These are phyloP conservation scores for Tor tambroides DNA, from an alignment of 2,113 vertebrate genomes.

Conservation along the genomic window DNA sequence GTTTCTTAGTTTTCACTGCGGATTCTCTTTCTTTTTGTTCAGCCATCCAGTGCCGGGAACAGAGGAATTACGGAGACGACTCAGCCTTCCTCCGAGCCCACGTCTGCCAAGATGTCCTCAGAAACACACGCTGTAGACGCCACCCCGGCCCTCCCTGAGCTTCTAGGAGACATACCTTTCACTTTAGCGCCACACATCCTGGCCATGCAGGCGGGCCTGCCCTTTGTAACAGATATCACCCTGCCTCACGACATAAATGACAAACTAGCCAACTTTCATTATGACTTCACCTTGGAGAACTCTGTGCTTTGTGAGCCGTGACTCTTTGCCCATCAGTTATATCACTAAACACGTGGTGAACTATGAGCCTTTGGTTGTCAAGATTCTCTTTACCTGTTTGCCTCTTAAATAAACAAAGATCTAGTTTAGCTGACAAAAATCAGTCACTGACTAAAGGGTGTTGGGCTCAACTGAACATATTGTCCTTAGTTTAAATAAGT, in stretches of 20 bases:
- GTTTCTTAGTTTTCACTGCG: conserved; percentile 29
- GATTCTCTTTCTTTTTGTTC: conserved; percentile 35
- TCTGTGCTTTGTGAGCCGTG: conserved; percentile 86
- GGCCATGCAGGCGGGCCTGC: conserved; percentile 77
- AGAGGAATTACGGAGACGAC: conserved; percentile 38
- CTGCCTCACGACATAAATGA: conserved; percentile 81
- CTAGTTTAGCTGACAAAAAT: background rate
- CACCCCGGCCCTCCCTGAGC: conserved; percentile 76
- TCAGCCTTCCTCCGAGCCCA: conserved; percentile 57
- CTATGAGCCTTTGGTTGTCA: background rate
- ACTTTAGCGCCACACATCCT: conserved; percentile 90
- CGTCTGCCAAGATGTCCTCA: background rate
- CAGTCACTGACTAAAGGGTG: background rate
- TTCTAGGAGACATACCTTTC: conserved; percentile 91
- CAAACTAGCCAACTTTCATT: conserved; percentile 86
- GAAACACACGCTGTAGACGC: conserved; percentile 65
- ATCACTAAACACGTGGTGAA: background rate
- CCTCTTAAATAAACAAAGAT: background rate
- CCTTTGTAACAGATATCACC: conserved; percentile 78
- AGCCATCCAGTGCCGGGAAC: conserved; percentile 50
- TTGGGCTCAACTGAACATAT: background rate
- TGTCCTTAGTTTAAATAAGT: background rate
- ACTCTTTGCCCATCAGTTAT: conserved; percentile 14
- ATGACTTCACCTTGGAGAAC: conserved; percentile 96
- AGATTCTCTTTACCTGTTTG: conserved; percentile 11